phyloP scores from a whole-genome alignment of 1,140 invertebrate species.

The Camponotus vicinus region DNA sequence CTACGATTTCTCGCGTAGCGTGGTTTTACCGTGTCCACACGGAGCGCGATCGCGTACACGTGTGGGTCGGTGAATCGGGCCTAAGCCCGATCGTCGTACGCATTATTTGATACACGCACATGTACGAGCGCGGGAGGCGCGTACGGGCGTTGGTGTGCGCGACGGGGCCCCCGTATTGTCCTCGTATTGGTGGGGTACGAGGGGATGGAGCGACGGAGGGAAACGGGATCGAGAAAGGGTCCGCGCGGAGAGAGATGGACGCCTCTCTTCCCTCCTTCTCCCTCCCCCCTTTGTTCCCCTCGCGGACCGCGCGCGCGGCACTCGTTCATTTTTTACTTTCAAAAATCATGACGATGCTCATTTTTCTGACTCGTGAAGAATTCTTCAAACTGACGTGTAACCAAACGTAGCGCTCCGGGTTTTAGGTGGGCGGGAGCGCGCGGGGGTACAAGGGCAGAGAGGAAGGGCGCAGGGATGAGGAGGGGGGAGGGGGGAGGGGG shows the following conservation, averaged over 20 bases:
- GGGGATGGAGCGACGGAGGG: slow-evolving; percentile 21
- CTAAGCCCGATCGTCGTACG: slow-evolving; percentile 21
- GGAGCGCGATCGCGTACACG: slow-evolving; percentile 20
- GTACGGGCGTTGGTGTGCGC: neutral
- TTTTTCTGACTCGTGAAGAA: slow-evolving; percentile 87
- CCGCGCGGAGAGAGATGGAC: slow-evolving; percentile 22
- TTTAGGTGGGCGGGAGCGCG: slow-evolving; percentile 66
- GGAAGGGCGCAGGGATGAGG: neutral
- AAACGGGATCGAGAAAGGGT: slow-evolving; percentile 38
- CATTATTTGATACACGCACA: slow-evolving; percentile 56
- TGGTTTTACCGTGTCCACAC: slow-evolving; percentile 56
- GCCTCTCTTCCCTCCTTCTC: slow-evolving; percentile 56
- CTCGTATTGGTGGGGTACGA: slow-evolving; percentile 40
- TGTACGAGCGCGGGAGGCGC: neutral
- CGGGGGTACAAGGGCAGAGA: neutral
- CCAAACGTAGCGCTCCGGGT: slow-evolving; percentile 80
- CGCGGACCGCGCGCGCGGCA: slow-evolving; percentile 56
- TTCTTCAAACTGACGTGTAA: slow-evolving; percentile 86
- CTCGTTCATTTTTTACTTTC: slow-evolving; percentile 86
- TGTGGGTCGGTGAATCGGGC: neutral
- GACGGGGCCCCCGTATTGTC: slow-evolving; percentile 28
- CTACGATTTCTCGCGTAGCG: slow-evolving; percentile 46
- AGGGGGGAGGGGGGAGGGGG: neutral
- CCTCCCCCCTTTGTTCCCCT: slow-evolving; percentile 46
- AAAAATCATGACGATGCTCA: slow-evolving; percentile 87